Evolutionary conservation across 1,140 invertebrate species (phyloP).

Genomic region (Alviniconcha marisindica): DNA sequence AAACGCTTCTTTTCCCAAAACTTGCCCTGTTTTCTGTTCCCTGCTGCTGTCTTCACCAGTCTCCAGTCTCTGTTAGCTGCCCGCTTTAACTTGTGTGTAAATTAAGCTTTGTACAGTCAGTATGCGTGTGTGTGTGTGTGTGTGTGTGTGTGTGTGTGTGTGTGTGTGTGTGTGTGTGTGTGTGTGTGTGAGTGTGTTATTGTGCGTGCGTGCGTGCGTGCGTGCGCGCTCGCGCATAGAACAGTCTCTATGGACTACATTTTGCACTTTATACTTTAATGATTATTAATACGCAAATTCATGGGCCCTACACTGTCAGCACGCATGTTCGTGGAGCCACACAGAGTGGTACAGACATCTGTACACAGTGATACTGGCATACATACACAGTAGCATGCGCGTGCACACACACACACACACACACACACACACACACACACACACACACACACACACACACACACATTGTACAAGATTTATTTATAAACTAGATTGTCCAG

Average conservation of each 20-base stretch:
- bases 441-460: background rate
- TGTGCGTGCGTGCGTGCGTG: slow-evolving; percentile 7
- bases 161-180: slow-evolving; percentile 15
- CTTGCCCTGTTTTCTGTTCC: too few species aligned
- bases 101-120: too few species aligned
- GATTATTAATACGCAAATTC: background rate
- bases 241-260: too few species aligned
- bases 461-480: background rate
- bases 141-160: slow-evolving; percentile 22
- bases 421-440: background rate
- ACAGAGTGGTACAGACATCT: background rate
- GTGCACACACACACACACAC: slow-evolving; percentile 8
- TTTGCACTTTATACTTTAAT: background rate
- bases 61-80: too few species aligned
- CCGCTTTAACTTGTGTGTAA: too few species aligned
- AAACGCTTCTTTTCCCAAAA: too few species aligned
- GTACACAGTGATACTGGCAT: background rate
- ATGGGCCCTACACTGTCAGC: background rate
- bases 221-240: background rate
- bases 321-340: background rate
- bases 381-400: background rate
- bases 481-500: background rate
- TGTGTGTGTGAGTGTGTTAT: background rate
- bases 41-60: too few species aligned
- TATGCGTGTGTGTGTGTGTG: background rate